Evolutionary conservation across 2,797 vertebrate species (phyloP), one percentile per base, ranked within the genome.

Genomic region (Myotis vivesi): DNA sequence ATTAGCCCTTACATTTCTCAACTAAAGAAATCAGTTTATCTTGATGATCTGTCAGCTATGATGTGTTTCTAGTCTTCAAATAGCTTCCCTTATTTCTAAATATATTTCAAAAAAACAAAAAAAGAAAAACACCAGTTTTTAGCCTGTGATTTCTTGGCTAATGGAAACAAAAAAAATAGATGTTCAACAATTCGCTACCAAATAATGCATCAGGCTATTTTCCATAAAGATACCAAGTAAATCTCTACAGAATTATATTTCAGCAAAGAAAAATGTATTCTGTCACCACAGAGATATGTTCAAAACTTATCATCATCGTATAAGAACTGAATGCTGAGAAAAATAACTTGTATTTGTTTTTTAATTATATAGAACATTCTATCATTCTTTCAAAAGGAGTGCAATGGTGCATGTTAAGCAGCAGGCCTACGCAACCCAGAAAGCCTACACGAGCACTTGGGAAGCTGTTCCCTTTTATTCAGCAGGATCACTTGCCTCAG

Each of bases 111-210:
- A 64, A 46, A 59, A 16, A n/a, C 5, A 68, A 44, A 53, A 36
- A 23, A 36, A 62, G 30, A 23, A 36, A 85, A 83, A 51, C 59
- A 81, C 13, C 68, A 53, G 82, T 85, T 94, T 97, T 88, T 51
- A 88, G 80, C 16, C 55, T 85, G 66, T 83, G 16, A 92, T 93
- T 93, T 53, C 64, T 79, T 94, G 49, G 25, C 44, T 83, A 94
- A 92, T 94, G 73, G 38, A 86, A 57, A 79, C 62, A 71, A 72
- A 85, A 62, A 62, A 86, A 62, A 62, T 72, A 73, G 36, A 49
- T 41, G 28, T 83, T 57, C 87, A 81, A 38, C 57, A 53, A 38
- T 51, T 62, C 5, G 1, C 72, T 71, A 85, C 55, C 8, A 79
- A 28, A 66, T 41, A 81, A 90, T 87, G 62, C 81, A 20, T 79